Base-by-base conservation (phyloP, 2,888 invertebrate genomes). In the Amiota communis region DNA sequence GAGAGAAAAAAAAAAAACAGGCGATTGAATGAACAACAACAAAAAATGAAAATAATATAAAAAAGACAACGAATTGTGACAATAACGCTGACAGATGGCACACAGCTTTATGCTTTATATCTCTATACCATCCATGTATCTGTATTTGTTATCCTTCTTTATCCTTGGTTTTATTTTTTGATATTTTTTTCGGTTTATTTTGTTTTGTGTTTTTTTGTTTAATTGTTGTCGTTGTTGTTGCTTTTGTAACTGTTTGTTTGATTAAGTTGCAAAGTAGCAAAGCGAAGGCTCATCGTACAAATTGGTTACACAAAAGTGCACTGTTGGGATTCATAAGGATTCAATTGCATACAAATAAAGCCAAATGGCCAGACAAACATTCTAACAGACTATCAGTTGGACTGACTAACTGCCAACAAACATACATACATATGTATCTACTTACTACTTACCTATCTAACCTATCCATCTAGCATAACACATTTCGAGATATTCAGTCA, bases 61-160 rank as follows among this genome's bases (percentile, higher is more conserved):
- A 47, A 64, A 64, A 47, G 9, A 47, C 47, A 23, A 23, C 2
- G 23, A 23, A 65, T 48, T 65, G 48, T 75, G 83, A 82, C 84
- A 81, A 80, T 83, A 82, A 84, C 84, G 80, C 81, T 83, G 84
- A 84, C 83, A 83, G 83, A 84, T 83, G 84, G 80, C 77, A 71
- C 36, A 36, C 75, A 76, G 75, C 74, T 78, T 79, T 80, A 65
- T 81, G 56, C 74, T 72, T 74, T 76, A 71, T 36, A 36, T 36
- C 36, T 36, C 36, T 36, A 36, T 36, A 6, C 36, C 36, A 36
- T 36, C 2, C 36, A 36, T 36, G 36, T 36, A 36, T 36, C 36
- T 36, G 6, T 36, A 36, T 36, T 6, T 36, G 36, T 36, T 36
- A 36, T 36, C 36, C 36, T 36, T 36, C 36, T 36, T 36, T 36